Evolutionary conservation across 2,888 invertebrate species (phyloP).

Genomic region (Diplolepis rosae): DNA sequence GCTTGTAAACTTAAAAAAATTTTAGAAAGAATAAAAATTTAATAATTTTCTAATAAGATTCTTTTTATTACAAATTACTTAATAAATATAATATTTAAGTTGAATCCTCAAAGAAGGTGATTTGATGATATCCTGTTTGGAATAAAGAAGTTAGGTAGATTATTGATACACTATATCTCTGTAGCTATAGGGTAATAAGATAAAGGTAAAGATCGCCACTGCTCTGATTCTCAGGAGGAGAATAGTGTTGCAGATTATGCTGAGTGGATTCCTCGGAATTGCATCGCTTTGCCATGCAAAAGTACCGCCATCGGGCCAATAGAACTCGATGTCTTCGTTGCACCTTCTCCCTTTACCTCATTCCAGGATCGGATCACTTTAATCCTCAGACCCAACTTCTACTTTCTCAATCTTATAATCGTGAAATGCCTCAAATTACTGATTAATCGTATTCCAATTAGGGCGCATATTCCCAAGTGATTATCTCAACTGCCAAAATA

Average conservation of each 20-base stretch:
- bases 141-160: constrained; percentile 22
- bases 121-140: not conserved
- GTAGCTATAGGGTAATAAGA: constrained; percentile 8
- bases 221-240: constrained; percentile 35
- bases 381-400: constrained; percentile 9
- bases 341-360: constrained; percentile 18
- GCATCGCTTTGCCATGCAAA: constrained; percentile 20
- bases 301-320: constrained; percentile 25
- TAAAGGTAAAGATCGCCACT: constrained; percentile 31
- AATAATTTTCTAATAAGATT: no score
- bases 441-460: constrained; percentile 12
- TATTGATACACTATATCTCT: constrained; percentile 8
- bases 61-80: no score
- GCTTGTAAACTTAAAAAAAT: no score
- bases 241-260: constrained; percentile 23
- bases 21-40: no score
- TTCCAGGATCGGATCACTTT: constrained; percentile 17
- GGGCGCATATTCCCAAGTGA: not conserved
- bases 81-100: not conserved
- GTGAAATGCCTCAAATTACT: constrained; percentile 9
- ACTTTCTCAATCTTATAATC: constrained; percentile 19
- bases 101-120: not conserved
- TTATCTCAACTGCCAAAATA: no score
- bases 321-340: constrained; percentile 25
- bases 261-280: constrained; percentile 37